Percentiles rank a stretch among this genome's conserved stretches.
phyloP scores from a whole-genome alignment of 1,140 invertebrate species.

The Heliconius nattereri region DNA sequence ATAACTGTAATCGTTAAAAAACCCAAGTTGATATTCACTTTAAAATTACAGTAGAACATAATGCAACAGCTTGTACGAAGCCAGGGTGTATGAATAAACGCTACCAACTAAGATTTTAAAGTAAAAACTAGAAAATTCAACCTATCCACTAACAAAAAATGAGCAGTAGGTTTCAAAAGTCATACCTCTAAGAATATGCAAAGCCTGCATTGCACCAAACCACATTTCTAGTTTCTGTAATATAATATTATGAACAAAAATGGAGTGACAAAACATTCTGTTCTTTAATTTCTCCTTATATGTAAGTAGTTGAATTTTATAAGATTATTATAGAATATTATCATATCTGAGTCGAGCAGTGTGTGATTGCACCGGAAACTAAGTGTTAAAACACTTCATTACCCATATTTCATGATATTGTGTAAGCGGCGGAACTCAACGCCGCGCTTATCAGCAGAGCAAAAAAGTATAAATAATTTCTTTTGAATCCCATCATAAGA shows the following conservation, averaged over 20 bases:
- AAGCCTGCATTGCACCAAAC: constrained; percentile 1
- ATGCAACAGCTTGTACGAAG: neutral
- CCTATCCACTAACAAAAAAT: neutral
- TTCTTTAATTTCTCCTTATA: neutral
- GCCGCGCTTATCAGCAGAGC: neutral
- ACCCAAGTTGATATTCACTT: too few relatives aligned
- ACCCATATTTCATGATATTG: too few relatives aligned
- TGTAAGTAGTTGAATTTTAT: too few relatives aligned
- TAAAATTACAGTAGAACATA: neutral
- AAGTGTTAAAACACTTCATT: too few relatives aligned
- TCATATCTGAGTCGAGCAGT: too few relatives aligned
- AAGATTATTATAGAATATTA: too few relatives aligned
- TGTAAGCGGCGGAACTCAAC: neutral
- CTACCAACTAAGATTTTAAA: constrained; percentile 9
- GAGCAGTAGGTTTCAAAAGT: neutral
- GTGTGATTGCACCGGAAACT: too few relatives aligned
- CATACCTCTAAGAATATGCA: neutral
- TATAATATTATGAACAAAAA: too few relatives aligned
- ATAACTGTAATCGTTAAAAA: too few relatives aligned
- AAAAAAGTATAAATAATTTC: neutral
- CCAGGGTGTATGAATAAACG: neutral
- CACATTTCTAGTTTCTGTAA: neutral
- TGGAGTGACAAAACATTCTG: neutral
- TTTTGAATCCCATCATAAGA: too few relatives aligned
- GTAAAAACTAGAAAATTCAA: neutral